Evolutionary conservation across 1,140 invertebrate species (phyloP).

Genomic region (Brachionus plicatilis): DNA sequence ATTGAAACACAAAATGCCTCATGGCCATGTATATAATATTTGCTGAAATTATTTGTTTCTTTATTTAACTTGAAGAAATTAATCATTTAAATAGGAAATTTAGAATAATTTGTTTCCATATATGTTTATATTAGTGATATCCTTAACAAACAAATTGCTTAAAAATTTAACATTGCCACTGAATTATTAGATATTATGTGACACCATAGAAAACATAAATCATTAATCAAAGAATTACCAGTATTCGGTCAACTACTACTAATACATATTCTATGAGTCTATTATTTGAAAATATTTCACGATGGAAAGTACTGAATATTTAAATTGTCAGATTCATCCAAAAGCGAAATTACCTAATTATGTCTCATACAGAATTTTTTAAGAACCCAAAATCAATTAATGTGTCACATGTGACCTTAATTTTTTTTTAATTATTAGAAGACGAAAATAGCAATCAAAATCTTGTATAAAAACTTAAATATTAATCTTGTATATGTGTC

Average conservation of each 20-base stretch:
- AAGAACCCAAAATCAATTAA: neutral
- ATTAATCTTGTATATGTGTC: too few species aligned
- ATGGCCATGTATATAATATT: neutral
- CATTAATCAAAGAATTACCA: neutral
- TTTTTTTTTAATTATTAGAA: too few species aligned
- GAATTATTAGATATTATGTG: neutral
- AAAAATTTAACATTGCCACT: neutral
- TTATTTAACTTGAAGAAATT: neutral
- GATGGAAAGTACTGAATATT: neutral
- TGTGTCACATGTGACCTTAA: neutral
- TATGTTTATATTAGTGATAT: neutral
- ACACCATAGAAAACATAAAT: neutral
- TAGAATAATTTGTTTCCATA: neutral
- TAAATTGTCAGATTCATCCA: neutral
- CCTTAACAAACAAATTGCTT: neutral
- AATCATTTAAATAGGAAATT: neutral
- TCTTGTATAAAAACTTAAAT: neutral
- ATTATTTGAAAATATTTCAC: neutral
- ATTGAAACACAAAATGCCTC: conserved; percentile 16
- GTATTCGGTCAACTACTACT: neutral
- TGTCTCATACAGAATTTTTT: neutral
- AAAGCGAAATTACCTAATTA: neutral
- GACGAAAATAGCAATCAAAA: neutral
- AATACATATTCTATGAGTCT: neutral
- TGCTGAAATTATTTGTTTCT: neutral